Evolutionary conservation across 2,797 vertebrate species (phyloP).

Genomic region (Australoheros facetus): DNA sequence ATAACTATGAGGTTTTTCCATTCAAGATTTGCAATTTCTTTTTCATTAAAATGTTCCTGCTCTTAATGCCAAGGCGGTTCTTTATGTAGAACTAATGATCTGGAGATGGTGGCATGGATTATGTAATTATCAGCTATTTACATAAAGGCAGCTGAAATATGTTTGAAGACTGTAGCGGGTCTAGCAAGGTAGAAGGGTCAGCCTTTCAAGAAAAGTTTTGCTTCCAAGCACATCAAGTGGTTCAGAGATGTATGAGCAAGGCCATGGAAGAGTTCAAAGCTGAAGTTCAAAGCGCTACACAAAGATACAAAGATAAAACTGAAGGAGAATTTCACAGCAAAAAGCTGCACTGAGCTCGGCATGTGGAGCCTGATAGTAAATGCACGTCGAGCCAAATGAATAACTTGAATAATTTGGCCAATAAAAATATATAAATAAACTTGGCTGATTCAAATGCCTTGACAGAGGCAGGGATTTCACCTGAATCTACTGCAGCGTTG

Average conservation of each 20-base stretch:
- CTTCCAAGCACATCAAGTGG: conserved; percentile 30
- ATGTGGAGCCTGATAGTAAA: neutral
- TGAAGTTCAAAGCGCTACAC: conserved; percentile 45
- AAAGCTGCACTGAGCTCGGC: neutral
- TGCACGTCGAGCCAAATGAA: neutral
- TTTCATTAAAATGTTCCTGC: neutral
- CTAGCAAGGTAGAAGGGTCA: conserved; percentile 32
- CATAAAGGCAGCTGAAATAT: neutral
- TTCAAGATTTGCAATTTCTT: neutral
- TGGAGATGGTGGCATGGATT: neutral
- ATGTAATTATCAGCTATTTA: neutral
- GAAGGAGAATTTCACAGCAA: conserved; percentile 25
- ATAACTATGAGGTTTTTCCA: neutral
- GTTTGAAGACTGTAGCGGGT: neutral
- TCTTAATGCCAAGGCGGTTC: neutral
- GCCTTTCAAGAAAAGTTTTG: conserved; percentile 36
- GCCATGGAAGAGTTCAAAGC: conserved; percentile 43
- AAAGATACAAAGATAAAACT: conserved; percentile 38
- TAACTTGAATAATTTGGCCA: conserved; percentile 6
- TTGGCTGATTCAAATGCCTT: neutral
- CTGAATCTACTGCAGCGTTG: no score
- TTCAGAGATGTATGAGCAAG: conserved; percentile 20
- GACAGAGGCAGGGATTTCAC: neutral
- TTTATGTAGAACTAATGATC: neutral
- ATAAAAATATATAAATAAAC: neutral